Base-by-base conservation (phyloP, 2,888 invertebrate genomes). In the Meganola albula region DNA sequence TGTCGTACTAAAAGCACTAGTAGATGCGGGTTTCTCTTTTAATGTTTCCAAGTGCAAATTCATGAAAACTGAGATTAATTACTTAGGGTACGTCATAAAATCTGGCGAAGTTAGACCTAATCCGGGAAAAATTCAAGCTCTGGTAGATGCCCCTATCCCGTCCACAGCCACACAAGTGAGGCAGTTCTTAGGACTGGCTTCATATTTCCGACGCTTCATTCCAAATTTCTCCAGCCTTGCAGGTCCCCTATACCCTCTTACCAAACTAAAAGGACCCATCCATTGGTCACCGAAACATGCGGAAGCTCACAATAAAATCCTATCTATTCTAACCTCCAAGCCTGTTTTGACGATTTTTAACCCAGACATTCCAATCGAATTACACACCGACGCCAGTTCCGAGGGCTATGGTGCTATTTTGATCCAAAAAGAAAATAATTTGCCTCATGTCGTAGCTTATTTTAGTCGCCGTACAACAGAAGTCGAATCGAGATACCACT, bases 261-360 rank as follows among this genome's bases (percentile, higher is more conserved):
- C 58, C 0, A 49, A 48, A 22, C 13, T 34, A 0, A 56, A 55
- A 20, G 54, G 51, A 0, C 24, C 24, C 0, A 46, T 53, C 0
- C 36, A 22, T 3, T 61, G 53, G 56, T 37, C 23, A 2, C n/a
- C 33, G 1, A 11, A 28, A 3, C 32, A 26, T 2, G 14, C 22
- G 0, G 12, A 8, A 2, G 22, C 24, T 4, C n/a, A 10, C 1
- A 10, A 18, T 1, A 18, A 11, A 1, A 18, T 33, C 3, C 7
- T 33, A 16, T n/a, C 12, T 1, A 21, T 25, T 5, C 13, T 37
- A 2, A 28, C 27, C 1, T 24, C 27, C 1, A 24, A 20, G n/a
- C 36, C 36, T 1, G 27, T 31, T 2, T 12, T 37, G 1, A 28
- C 27, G 2, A 31, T 37, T 10, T 37, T 28, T 12, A 16, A 37